phyloP scores from a whole-genome alignment of 1,140 invertebrate genomes.

The Leucophenga varia region DNA sequence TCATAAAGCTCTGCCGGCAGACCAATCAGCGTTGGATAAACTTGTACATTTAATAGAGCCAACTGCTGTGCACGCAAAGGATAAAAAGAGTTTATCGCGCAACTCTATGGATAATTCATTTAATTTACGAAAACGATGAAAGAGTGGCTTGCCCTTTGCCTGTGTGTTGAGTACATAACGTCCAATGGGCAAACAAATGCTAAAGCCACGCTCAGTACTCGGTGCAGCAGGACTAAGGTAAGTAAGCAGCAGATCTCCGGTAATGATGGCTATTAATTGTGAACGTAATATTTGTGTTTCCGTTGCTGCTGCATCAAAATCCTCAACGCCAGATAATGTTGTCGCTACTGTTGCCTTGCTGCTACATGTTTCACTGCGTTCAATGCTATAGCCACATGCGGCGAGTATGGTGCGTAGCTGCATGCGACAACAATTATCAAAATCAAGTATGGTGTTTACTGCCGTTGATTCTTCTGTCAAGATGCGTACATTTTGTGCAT shows the following conservation, averaged over 20 bases:
- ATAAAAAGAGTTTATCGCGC: constrained; percentile 40
- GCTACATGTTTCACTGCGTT: no score
- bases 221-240: constrained; percentile 27
- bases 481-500: constrained; percentile 33
- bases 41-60: constrained; percentile 9
- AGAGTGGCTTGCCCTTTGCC: constrained; percentile 22
- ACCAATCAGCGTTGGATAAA: constrained; percentile 30
- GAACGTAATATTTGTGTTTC: constrained; percentile 12
- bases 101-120: constrained; percentile 30
- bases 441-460: constrained; percentile 1
- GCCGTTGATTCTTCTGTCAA: constrained; percentile 13
- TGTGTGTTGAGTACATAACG: constrained; percentile 38
- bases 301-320: not conserved
- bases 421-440: constrained; percentile 19
- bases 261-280: constrained; percentile 20
- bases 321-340: no score
- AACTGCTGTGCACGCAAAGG: constrained; percentile 39
- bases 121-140: constrained; percentile 33
- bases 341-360: constrained; percentile 2
- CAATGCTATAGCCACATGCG: not conserved
- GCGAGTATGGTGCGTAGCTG: constrained; percentile 24
- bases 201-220: constrained; percentile 22
- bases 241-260: constrained; percentile 39
- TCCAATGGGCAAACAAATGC: constrained; percentile 32
- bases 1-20: constrained; percentile 33